Evolutionary conservation across 2,797 vertebrate species (phyloP), one percentile per base, ranked within the genome.

Genomic region (Yasuhikotakia modesta): DNA sequence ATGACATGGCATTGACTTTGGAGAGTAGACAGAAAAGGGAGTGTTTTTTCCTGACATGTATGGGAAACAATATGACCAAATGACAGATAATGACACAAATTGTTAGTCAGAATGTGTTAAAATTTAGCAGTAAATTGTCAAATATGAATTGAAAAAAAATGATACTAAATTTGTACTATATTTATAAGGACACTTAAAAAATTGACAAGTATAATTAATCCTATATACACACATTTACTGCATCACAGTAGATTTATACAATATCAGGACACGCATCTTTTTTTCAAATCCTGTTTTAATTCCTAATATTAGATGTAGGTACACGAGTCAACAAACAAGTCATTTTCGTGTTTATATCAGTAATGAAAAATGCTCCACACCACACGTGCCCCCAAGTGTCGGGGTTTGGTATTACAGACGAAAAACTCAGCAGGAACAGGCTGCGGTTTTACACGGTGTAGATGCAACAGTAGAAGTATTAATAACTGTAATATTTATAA

Each of bases 261-360:
- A 39, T 39, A 52, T 11, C 39, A 43, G 11, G 17, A 57, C 30
- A n/a, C n/a, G 19, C 32, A 8, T 66, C 86, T 79, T 84, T 89
- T n/a, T 90, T 92, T 92, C 89, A 90, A 93, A 93, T 89, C 88
- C 89, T 87, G 88, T 93, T 94, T 94, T 94, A 93, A 91, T 91
- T 93, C 90, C 92, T 93, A 93, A 91, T 92, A 92, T 90, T 91
- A 91, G 90, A 91, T 94, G 87, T 92, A 90, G 92, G 91, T 93
- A 93, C 91, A 93, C 92, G 92, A 92, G 89, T 93, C 92, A 93
- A 93, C 90, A 92, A 92, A 93, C 91, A 91, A 88, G 55, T 81
- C 73, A 79, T 68, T 43, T 80, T 67, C 72, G 22, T 57, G 55
- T 80, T 81, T 52, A 50, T 66, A 85, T 84, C 69, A 72, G 87